Evolutionary conservation across 2,888 invertebrate species (phyloP).

Genomic region (Ophion ventricosus): DNA sequence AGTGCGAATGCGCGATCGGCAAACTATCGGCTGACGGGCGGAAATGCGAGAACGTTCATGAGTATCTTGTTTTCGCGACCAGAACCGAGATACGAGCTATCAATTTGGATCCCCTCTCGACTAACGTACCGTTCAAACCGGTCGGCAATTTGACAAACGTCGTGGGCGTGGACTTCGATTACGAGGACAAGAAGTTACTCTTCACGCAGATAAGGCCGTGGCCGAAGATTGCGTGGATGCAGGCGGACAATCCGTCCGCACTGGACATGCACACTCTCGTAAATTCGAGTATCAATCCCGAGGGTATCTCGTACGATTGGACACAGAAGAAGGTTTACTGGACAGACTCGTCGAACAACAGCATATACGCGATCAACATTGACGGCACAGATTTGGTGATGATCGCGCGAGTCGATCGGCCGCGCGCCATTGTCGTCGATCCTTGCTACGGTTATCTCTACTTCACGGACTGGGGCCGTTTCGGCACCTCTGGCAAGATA

Average conservation of each 20-base stretch:
- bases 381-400: slow-evolving; percentile 94
- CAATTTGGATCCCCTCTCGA: slow-evolving; percentile 93
- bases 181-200: slow-evolving; percentile 92
- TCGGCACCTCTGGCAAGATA: slow-evolving; percentile 96
- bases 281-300: slow-evolving; percentile 93
- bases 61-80: slow-evolving; percentile 96
- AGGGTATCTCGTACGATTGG: slow-evolving; percentile 98
- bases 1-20: slow-evolving; percentile 97
- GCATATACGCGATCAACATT: slow-evolving; percentile 97
- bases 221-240: slow-evolving; percentile 93
- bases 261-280: slow-evolving; percentile 88
- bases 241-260: slow-evolving; percentile 88
- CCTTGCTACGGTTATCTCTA: slow-evolving; percentile 98
- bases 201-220: slow-evolving; percentile 97
- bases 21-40: slow-evolving; percentile 87
- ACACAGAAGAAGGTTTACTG: slow-evolving; percentile 98
- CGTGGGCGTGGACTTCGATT: slow-evolving; percentile 98
- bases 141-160: slow-evolving; percentile 95
- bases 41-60: slow-evolving; percentile 92
- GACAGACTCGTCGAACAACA: slow-evolving; percentile 97
- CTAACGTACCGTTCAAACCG: slow-evolving; percentile 93
- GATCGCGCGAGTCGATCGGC: slow-evolving; percentile 96
- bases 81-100: slow-evolving; percentile 96
- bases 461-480: slow-evolving; percentile 98
- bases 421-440: slow-evolving; percentile 97